Conservation (phyloP, 2,797 vertebrate genomes). For the Morus bassanus region DNA sequence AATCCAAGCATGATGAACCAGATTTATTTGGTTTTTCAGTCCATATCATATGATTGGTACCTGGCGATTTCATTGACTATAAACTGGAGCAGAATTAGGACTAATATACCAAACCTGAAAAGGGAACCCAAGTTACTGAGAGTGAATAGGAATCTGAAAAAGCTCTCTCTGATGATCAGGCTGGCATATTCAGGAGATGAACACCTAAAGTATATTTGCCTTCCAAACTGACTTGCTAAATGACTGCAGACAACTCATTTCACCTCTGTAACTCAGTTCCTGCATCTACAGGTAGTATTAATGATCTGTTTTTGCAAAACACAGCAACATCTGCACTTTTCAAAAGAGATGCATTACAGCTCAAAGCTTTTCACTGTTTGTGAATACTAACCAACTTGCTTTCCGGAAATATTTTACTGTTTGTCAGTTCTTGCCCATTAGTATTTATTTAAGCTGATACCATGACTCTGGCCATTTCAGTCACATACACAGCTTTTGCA, state of each 20-base stretch:
- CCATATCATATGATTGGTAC: not conserved
- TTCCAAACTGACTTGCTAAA: not conserved
- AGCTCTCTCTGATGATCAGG: not conserved
- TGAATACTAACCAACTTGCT: not conserved
- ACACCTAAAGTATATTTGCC: not conserved
- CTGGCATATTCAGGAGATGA: not conserved
- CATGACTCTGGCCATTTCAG: not conserved
- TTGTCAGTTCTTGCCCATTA: not conserved
- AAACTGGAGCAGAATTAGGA: not conserved
- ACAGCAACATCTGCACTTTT: not conserved
- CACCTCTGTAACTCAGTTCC: not conserved
- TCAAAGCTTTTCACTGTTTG: not conserved
- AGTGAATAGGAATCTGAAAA: not conserved
- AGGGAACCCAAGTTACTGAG: not conserved
- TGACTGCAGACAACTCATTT: not conserved
- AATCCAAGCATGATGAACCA: fast-evolving
- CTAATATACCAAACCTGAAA: not conserved
- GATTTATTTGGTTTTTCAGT: not conserved
- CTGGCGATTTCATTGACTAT: not conserved
- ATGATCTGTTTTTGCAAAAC: not conserved
- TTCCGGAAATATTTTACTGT: not conserved
- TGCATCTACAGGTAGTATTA: not conserved
- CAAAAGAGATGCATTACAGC: not conserved
- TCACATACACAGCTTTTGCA: not conserved
- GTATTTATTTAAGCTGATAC: not conserved